Evolutionary conservation across 1,140 invertebrate species (phyloP).

Genomic region (Vanessa tameamea): DNA sequence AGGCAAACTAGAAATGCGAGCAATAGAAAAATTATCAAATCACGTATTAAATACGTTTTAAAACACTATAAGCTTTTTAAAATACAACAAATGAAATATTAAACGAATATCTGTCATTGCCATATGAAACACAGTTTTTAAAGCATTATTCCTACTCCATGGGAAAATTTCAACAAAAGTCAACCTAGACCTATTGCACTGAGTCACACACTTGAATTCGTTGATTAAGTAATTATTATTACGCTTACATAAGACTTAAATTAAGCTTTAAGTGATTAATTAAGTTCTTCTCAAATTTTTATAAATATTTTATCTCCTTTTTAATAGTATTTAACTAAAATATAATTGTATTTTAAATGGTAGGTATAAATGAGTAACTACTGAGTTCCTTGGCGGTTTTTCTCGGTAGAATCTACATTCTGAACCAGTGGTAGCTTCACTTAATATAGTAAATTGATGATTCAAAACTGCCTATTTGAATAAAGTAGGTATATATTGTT

Average conservation of each 20-base stretch:
- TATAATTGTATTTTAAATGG: too few species aligned
- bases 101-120: neutral
- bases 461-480: too few species aligned
- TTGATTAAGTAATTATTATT: slow-evolving; percentile 12
- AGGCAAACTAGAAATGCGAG: too few species aligned
- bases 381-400: too few species aligned
- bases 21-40: too few species aligned
- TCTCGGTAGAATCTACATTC: too few species aligned
- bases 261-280: neutral
- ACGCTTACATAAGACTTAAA: slow-evolving; percentile 16
- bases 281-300: neutral
- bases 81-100: neutral
- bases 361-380: too few species aligned
- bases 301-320: too few species aligned
- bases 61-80: neutral
- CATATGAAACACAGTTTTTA: neutral
- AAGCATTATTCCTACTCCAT: neutral
- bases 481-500: too few species aligned
- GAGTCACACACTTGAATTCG: slow-evolving; percentile 28
- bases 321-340: too few species aligned
- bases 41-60: neutral
- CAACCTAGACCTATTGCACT: slow-evolving; percentile 24
- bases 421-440: too few species aligned
- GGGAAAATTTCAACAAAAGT: slow-evolving; percentile 20
- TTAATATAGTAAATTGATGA: too few species aligned